Evolutionary conservation across 2,113 vertebrate genomes (phyloP).

Genomic region (Bos indicus): DNA sequence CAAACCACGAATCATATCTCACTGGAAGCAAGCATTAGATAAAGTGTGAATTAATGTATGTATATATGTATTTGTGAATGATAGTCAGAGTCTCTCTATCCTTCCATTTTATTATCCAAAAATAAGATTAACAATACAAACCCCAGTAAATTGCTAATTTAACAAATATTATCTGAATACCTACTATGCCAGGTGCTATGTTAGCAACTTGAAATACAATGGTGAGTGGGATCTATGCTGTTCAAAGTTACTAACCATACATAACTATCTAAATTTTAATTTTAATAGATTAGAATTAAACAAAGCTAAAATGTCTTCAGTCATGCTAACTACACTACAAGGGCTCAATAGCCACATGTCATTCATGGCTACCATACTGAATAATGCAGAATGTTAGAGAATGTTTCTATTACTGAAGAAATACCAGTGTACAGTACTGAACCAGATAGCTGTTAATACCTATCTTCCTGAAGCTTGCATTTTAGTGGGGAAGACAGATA

Average conservation of each 20-base stretch:
- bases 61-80: background rate
- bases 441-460: background rate
- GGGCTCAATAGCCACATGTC: background rate
- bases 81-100: background rate
- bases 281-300: background rate
- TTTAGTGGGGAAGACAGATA: background rate
- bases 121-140: background rate
- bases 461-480: background rate
- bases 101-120: background rate
- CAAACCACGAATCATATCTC: background rate
- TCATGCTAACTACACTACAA: background rate
- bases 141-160: background rate
- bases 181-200: background rate
- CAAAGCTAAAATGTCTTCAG: background rate
- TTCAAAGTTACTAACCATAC: background rate
- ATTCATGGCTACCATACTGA: background rate
- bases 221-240: background rate
- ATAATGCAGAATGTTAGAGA: background rate
- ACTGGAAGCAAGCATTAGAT: background rate
- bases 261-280: background rate
- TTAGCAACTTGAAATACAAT: background rate
- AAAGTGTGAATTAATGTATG: background rate
- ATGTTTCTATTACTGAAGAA: background rate
- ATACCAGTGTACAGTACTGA: background rate
- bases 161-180: background rate